phyloP scores from a whole-genome alignment of 2,888 invertebrate genomes.

The Rhagonycha lutea region DNA sequence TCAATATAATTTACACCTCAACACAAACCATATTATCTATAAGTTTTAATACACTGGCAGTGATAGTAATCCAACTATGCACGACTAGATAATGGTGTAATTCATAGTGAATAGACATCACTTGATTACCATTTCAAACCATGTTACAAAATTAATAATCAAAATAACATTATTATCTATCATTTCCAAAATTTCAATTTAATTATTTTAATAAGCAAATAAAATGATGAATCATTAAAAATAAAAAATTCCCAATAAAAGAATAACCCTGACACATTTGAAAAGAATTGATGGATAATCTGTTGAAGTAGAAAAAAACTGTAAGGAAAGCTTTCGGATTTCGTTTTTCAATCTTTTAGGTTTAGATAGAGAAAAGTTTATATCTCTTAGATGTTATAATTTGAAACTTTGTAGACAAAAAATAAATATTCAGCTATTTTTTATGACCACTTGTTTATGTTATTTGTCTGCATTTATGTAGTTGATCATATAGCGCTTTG shows the following conservation, averaged over 20 bases:
- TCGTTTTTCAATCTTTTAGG: conserved; percentile 4
- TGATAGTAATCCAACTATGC: not conserved
- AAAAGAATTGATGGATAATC: conserved; percentile 29
- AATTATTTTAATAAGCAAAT: not conserved
- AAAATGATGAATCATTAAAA: conserved; percentile 7
- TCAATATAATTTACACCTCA: not conserved
- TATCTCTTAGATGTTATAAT: not conserved
- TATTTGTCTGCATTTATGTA: conserved; percentile 11
- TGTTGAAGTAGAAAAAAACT: conserved; percentile 15
- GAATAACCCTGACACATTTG: conserved; percentile 8
- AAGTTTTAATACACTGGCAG: not conserved
- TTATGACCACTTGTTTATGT: conserved; percentile 7
- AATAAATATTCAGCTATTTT: not conserved
- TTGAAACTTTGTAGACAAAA: not conserved
- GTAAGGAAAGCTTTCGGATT: conserved; percentile 9
- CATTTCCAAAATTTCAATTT: not conserved
- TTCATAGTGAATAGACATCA: not conserved
- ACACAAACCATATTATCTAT: not conserved
- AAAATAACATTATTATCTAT: not conserved
- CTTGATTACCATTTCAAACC: not conserved
- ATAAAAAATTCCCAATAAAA: not conserved
- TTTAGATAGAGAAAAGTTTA: not conserved
- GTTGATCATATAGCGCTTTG: conserved; percentile 15
- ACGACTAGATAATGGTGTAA: not conserved
- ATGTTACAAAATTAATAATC: not conserved